Evolutionary conservation across 2,888 invertebrate species (phyloP), one percentile per base, ranked within the genome.

Genomic region (Diplazon laetatorius): DNA sequence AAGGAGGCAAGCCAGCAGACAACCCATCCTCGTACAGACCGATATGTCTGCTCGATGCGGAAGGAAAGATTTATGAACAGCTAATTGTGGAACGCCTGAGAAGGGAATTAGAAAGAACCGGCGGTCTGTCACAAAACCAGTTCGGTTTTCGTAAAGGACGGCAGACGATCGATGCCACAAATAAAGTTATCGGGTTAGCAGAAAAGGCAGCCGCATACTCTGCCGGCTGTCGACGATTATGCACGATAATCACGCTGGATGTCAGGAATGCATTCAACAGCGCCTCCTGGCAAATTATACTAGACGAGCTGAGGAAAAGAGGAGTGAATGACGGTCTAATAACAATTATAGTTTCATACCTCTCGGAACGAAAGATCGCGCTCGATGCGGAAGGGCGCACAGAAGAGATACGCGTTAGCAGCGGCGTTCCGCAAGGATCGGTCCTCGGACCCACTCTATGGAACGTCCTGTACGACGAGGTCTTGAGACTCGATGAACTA

Each of bases 171-270:
- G 70, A 77, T 9, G 78, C 78, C 10, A 59, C 81, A 52, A 18
- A 39, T 18, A 16, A 22, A 4, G 66, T 81, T 9, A 37, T 63
- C 0, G 20, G 50, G 12, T 12, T 76, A 16, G 71, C 52, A 4
- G 50, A 30, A 14, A 10, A 30, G 9, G 46, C 22, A 62, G 60
- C 37, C 18, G 66, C 14, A 16, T 4, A 60, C 30, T 39, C 39
- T n/a, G 44, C 14, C 10, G n/a, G 52, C 1, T 16, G 37, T 35
- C 55, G 55, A 9, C 18, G 57, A 37, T 12, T 60, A n/a, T 81
- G 80, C 25, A 71, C 78, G 10, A 25, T 78, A 14, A 68, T 82
- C 8, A 60, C 79, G 0, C 14, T 83, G 12, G 83, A 82, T 37
- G 73, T 39, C 8, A 39, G 46, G 9, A 65, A 22, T 22, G 48